Base-by-base conservation (phyloP, 2,113 vertebrate genomes). In the Grammomys dolichurus region DNA sequence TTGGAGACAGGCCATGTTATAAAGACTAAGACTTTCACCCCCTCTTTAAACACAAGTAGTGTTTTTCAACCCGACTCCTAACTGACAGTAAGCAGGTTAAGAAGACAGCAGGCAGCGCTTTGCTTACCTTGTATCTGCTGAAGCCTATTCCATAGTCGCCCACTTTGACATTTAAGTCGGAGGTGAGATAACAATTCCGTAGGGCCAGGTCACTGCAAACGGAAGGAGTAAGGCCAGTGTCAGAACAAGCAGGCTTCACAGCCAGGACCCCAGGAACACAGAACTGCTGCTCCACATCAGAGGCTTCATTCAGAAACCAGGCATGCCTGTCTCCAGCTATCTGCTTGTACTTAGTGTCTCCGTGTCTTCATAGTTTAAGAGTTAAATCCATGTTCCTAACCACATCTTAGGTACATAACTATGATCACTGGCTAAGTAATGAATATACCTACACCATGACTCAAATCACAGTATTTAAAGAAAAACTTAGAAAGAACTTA, bases 61-160 rank as follows among this genome's bases (percentile, higher is more conserved):
- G 6, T 54, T 33, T 33, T 43, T 77, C 51, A 36, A 51, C 14
- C 43, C 22, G 90, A 67, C 19, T 81, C 22, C 3, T 19, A 24
- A 36, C 22, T 43, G 63, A 91, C 92, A 75, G 17, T 40, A 54
- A 40, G 19, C 43, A 58, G 26, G 63, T 31, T 4, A 33, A 77
- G 48, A 65, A 73, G 56, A 65, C 31, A 24, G 54, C n/a, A 81
- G 51, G 46, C 58, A 77, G 51, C 40, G 17, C 17, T 78, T 46
- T 51, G 85, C 98, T 99, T 98, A 99, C 99, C 99, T 99, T 99
- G 93, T 99, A 99, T 97, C 99, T 99, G 92, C 99, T 99, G 97
- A 99, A 99, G 95, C 99, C 99, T 92, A 99, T 99, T 24, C 99
- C 99, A 56, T 99, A 99, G 97, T 99, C 99, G 94, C 99, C 99